Conservation (phyloP, 2,888 invertebrate species). For the Platynereis dumerilii region DNA sequence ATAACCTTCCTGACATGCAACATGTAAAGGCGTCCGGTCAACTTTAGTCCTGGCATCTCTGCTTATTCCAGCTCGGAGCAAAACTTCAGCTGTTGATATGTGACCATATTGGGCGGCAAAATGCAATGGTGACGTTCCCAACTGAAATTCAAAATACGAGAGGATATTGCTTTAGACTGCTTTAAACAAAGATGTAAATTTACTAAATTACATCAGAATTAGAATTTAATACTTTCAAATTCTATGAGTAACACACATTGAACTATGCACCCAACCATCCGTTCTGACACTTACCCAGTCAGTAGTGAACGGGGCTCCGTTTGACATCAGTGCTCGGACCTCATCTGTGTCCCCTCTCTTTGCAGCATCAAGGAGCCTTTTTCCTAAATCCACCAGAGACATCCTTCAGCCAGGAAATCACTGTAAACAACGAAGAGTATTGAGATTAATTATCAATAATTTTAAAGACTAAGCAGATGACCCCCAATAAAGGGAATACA, state of each 20-base stretch:
- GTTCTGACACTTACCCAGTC: constrained; percentile 95
- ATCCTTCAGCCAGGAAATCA: constrained; percentile 37
- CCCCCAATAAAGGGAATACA: too few relatives aligned
- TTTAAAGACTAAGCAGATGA: too few relatives aligned
- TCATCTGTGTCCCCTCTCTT: constrained; percentile 79
- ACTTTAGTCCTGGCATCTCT: constrained; percentile 90
- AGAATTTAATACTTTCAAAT: too few relatives aligned
- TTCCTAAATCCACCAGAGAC: constrained; percentile 76
- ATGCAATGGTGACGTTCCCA: constrained; percentile 89
- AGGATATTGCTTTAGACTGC: too few relatives aligned
- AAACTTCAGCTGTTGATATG: constrained; percentile 78
- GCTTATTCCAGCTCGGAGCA: constrained; percentile 84
- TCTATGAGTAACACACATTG: too few relatives aligned
- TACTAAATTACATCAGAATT: too few relatives aligned
- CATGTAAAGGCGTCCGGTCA: constrained; percentile 88
- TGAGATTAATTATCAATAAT: not conserved
- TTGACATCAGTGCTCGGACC: constrained; percentile 79
- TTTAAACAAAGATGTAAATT: too few relatives aligned
- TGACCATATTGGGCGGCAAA: constrained; percentile 84
- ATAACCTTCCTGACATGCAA: constrained; percentile 86
- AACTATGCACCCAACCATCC: too few relatives aligned
- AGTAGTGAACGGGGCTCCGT: constrained; percentile 89
- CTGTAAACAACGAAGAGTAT: not conserved
- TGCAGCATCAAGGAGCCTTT: constrained; percentile 80
- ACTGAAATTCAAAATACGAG: constrained; percentile 68